Evolutionary conservation across 2,888 invertebrate species (phyloP).

Genomic region (Campoplex nolae): DNA sequence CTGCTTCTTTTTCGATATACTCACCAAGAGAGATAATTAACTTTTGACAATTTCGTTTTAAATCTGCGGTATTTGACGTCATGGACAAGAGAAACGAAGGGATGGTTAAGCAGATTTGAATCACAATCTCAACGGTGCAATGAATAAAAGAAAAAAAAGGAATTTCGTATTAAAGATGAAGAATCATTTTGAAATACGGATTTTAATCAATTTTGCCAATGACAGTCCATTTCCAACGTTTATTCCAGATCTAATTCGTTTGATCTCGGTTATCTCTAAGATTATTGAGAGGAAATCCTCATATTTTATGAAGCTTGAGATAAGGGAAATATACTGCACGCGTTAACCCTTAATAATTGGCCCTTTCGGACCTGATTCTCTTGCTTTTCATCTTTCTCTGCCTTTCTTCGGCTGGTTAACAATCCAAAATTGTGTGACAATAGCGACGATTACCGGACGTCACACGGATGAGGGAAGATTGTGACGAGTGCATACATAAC

Average conservation of each 20-base stretch:
- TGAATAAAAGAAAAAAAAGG: not conserved
- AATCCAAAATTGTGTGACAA: constrained; percentile 45
- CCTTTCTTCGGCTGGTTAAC: constrained; percentile 17
- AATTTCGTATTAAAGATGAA: not conserved
- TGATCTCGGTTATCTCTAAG: too few relatives aligned
- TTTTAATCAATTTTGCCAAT: not conserved
- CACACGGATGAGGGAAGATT: constrained; percentile 32
- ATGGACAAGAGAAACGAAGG: not conserved
- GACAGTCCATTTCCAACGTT: not conserved
- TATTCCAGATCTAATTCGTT: too few relatives aligned
- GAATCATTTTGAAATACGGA: not conserved
- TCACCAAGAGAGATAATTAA: constrained; percentile 52
- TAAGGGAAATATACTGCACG: too few relatives aligned
- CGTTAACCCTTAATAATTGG: not conserved
- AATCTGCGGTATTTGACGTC: constrained; percentile 47
- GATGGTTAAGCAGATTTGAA: not conserved
- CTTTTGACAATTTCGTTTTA: constrained; percentile 48
- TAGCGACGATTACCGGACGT: constrained; percentile 41
- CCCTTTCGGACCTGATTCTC: constrained; percentile 23
- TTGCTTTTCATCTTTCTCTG: not conserved
- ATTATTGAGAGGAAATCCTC: too few relatives aligned
- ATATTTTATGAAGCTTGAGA: too few relatives aligned
- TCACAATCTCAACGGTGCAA: not conserved
- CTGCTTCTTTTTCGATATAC: constrained; percentile 19
- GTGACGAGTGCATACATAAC: constrained; percentile 33